Conservation (phyloP, 2,113 vertebrate genomes). For the Tyto alba region DNA sequence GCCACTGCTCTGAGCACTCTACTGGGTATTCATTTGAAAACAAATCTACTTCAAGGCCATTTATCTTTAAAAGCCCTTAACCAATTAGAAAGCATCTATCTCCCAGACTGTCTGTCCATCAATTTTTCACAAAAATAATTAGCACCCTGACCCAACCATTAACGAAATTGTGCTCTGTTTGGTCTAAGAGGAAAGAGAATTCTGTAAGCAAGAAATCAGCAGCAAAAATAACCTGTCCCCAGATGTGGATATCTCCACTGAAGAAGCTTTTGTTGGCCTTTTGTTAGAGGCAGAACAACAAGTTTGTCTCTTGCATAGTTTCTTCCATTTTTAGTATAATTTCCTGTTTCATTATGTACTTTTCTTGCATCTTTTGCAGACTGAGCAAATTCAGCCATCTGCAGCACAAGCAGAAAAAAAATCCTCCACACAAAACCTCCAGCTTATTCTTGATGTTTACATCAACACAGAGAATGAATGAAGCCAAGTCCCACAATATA, state of each 20-base stretch:
- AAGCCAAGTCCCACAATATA: neutral
- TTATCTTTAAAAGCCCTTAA: slow-evolving; percentile 38
- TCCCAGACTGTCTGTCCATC: neutral
- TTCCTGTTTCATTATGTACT: neutral
- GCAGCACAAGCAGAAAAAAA: neutral
- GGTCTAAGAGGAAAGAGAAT: neutral
- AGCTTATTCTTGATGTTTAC: neutral
- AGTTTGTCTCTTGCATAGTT: neutral
- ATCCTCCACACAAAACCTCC: neutral
- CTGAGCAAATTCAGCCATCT: neutral
- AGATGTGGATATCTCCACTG: neutral
- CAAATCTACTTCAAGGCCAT: slow-evolving; percentile 22
- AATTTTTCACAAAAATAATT: slow-evolving; percentile 36
- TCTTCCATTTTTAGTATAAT: neutral
- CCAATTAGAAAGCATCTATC: neutral
- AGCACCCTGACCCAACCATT: slow-evolving; percentile 6
- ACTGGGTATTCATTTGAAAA: neutral
- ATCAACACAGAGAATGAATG: neutral
- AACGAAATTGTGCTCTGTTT: neutral
- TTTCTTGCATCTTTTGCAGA: neutral
- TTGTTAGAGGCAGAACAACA: neutral
- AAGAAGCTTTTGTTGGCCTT: neutral
- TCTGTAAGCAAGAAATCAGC: neutral
- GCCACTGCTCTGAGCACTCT: neutral
- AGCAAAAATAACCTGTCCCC: neutral